Evolutionary conservation across 2,888 invertebrate genomes (phyloP), one percentile per base, ranked within the genome.

Genomic region (Agrotis clavis): DNA sequence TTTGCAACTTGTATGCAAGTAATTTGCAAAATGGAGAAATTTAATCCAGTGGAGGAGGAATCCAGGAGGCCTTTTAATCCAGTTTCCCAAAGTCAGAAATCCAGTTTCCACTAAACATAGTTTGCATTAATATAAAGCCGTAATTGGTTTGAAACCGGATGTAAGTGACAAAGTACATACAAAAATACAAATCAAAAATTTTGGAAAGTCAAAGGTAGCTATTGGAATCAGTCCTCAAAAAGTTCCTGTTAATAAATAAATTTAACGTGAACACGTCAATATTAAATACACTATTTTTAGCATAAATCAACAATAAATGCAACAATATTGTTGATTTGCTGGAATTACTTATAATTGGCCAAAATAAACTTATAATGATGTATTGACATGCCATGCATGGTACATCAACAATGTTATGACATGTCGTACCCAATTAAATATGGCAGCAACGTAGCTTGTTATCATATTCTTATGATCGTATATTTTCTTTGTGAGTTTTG

Each of bases 381-480:
- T 35, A 21, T 48, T 71, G n/a, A 35, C 9, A 21, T 9, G 47
- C 56, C 4, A n/a, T 25, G 18, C 4, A n/a, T 25, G 18, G 11
- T 25, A 45, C 5, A 19, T 19, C 21, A 41, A 7, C 25, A 2
- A n/a, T 35, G 13, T 13, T 1, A 13, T 30, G n/a, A 47, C 16
- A 18, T 67, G 4, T 35, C 47, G 30, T n/a, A 47, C 6, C 3
- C 4, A 18, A 35, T 21, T 16, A 4, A 2, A 18, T 69, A 45
- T 54, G 11, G 14, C 30, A 16, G 21, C 11, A 69, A 47, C 13
- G 11, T 21, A 4, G 57, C 16, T 35, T 41, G 5, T n/a, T 56
- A 16, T 47, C 14, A n/a, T 16, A 47, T 70, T 68, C 3, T 67
- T 21, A n/a, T 50, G 7, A 67, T 35, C 3, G 13, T n/a, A n/a